Evolutionary conservation across 2,797 vertebrate genomes (phyloP).

Genomic region (Gymnoscopelus microlampas): DNA sequence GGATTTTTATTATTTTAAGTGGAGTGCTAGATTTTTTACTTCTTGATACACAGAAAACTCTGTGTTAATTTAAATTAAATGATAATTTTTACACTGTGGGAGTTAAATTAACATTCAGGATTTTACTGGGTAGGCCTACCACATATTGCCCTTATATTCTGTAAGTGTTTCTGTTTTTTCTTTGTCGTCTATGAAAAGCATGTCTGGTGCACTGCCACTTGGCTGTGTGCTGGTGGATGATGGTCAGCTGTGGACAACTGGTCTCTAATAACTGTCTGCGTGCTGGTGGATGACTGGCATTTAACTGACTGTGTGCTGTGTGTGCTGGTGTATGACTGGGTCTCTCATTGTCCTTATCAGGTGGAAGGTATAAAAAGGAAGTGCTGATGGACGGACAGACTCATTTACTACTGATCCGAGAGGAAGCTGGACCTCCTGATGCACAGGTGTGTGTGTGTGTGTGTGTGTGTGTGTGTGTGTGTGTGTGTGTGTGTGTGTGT

Average conservation of each 20-base stretch:
- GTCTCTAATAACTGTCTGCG: no score
- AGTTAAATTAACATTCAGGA: no score
- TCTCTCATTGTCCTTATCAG: slow-evolving; percentile 68
- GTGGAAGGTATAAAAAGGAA: slow-evolving; percentile 94
- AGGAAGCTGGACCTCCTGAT: slow-evolving; percentile 90
- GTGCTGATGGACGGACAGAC: slow-evolving; percentile 92
- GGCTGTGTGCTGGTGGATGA: slow-evolving; percentile 17
- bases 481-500: slow-evolving; percentile 2
- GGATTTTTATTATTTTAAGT: no score
- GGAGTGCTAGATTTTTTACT: no score
- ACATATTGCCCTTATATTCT: no score
- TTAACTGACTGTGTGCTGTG: background rate
- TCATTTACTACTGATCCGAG: slow-evolving; percentile 92
- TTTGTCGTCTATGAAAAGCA: slow-evolving; percentile 4
- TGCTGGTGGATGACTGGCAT: background rate
- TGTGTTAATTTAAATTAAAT: no score
- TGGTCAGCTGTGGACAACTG: slow-evolving; percentile 18
- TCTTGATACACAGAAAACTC: no score
- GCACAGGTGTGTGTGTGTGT: slow-evolving; percentile 79
- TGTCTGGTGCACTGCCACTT: slow-evolving; percentile 6
- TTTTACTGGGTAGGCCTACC: no score
- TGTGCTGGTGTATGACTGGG: slow-evolving; percentile 5
- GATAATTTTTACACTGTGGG: no score
- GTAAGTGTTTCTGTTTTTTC: background rate
- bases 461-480: slow-evolving; percentile 1